Base-by-base conservation (phyloP, 2,797 vertebrate genomes). In the Tragelaphus eurycerus region DNA sequence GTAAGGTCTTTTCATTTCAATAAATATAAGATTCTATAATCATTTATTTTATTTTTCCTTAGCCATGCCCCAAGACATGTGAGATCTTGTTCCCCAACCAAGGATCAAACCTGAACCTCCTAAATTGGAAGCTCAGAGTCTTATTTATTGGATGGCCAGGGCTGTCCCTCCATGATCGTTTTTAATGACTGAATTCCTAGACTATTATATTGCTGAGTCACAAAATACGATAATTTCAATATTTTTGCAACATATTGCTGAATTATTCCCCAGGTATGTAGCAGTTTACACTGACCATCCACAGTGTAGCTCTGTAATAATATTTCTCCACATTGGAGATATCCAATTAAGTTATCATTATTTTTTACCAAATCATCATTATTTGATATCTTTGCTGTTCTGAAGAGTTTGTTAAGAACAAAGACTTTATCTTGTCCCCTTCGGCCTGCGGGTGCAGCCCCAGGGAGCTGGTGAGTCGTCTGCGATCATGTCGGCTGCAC, bases 401-500 rank as follows among this genome's bases (percentile, higher is more conserved):
- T 52, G 3, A 87, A 52, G n/a, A 19, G 21, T 78, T 83, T 89
- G 15, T 6, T 54, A 60, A 93, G 8, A 1, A 91, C 96, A 97
- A 48, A 96, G 97, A 98, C 97, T 64, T 50, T 21, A 1, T 94
- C 93, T 97, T 97, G 48, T 98, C 92, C 94, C 97, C 97, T 97
- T 95, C 96, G 97, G 89, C 96, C 0, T 93, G 95, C 71, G 60
- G 96, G 98, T 89, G 71, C 78, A 78, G 74, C 89, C 97, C 97
- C 0, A 0, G 71, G 86, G 81, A 21, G 54, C 10, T 21, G 67
- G 19, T 9, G 92, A 60, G 21, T 27, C 1, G 79, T 71, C 46
- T 31, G 57, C 15, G 3, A 2, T 34, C 34, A 34, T 34, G 34
- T 34, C 34, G 34, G 34, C 34, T 34, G 34, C 34, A 34, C 34